Conservation (phyloP, 2,113 vertebrate genomes). For the Psilopogon haemacephalus region DNA sequence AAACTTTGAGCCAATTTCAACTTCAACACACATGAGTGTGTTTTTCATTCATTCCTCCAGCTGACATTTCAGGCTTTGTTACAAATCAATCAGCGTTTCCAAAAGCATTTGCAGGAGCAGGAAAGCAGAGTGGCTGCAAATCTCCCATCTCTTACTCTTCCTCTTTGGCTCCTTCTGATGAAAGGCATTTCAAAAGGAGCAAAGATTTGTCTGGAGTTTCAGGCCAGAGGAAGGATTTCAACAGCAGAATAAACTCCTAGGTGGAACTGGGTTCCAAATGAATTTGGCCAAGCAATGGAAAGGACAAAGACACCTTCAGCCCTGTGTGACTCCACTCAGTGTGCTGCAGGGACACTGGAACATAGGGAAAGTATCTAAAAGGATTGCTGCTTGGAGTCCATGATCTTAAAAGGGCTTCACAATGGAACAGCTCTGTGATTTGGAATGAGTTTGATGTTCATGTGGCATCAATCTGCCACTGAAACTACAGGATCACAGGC, state of each 20-base stretch:
- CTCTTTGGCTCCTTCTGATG: background rate
- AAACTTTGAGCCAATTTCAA: conserved; percentile 46
- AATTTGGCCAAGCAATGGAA: background rate
- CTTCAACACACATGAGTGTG: background rate
- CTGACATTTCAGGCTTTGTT: conserved; percentile 59
- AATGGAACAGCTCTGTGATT: no score
- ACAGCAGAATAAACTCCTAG: background rate
- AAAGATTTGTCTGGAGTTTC: conserved; percentile 7
- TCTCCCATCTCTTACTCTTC: conserved; percentile 8
- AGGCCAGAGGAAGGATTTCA: background rate
- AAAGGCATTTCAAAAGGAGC: conserved; percentile 34
- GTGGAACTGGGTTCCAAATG: conserved; percentile 1
- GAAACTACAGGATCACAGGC: no score
- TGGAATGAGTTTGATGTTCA: background rate
- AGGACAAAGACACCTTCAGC: background rate
- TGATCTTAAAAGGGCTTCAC: no score
- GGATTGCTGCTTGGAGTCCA: no score
- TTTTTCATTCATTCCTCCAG: conserved; percentile 41
- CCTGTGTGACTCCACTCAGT: background rate
- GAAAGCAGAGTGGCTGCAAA: background rate
- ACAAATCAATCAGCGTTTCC: conserved; percentile 60
- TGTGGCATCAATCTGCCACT: background rate
- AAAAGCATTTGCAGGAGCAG: conserved; percentile 36
- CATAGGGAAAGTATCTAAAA: background rate
- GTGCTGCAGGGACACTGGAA: background rate